Evolutionary conservation across 1,140 invertebrate genomes (phyloP).

Genomic region (silkworm (Bombyx mori)): DNA sequence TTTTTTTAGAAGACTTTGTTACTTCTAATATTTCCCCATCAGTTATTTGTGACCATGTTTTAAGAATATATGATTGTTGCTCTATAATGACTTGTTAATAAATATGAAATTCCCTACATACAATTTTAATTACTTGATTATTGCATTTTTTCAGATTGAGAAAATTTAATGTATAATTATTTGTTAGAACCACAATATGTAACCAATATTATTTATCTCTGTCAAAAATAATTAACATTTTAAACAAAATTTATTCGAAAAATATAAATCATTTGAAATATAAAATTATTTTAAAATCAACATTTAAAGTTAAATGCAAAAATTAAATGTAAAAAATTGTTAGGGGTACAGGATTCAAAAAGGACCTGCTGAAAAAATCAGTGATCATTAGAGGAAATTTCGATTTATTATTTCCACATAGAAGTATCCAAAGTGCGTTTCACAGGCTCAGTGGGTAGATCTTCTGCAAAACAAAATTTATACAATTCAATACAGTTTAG

Average conservation of each 20-base stretch:
- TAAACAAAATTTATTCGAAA: constrained; percentile 67
- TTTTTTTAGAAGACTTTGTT: too few relatives aligned
- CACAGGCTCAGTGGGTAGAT: constrained; percentile 62
- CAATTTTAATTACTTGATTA: background rate
- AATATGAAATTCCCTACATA: background rate
- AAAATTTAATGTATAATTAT: constrained; percentile 22
- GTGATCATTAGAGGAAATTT: constrained; percentile 63
- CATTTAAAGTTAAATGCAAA: constrained; percentile 43
- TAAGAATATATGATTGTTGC: too few relatives aligned
- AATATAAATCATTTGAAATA: constrained; percentile 68
- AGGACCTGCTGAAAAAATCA: constrained; percentile 66
- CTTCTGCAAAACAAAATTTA: constrained; percentile 68
- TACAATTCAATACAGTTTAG: constrained; percentile 50
- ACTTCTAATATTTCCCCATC: too few relatives aligned
- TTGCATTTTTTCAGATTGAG: background rate
- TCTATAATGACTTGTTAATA: too few relatives aligned
- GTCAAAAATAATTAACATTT: constrained; percentile 47
- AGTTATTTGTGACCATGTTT: too few relatives aligned
- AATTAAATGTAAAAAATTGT: constrained; percentile 23
- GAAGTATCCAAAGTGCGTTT: constrained; percentile 66
- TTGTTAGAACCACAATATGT: constrained; percentile 11
- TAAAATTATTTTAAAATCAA: constrained; percentile 67
- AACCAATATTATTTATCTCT: constrained; percentile 63
- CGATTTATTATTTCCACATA: constrained; percentile 71
- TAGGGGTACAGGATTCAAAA: constrained; percentile 55